A percentile compares a stretch with the other conserved stretches of the same genome.
Evolutionary conservation across 2,113 vertebrate genomes (phyloP).

Genomic region (Gnathonemus echidnorhynchus): DNA sequence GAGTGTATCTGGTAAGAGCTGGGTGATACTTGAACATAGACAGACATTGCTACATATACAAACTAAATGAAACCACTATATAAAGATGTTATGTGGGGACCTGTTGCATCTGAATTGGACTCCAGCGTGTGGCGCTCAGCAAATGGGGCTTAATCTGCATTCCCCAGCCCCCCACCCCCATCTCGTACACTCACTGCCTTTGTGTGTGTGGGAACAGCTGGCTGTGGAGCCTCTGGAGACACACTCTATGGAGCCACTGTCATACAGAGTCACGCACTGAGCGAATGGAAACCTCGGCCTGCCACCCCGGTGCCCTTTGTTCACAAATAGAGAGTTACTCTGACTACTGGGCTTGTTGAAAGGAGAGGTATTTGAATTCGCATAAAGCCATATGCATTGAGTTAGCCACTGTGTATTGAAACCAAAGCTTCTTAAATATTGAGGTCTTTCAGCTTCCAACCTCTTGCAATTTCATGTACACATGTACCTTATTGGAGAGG

Average conservation of each 20-base stretch:
- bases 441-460: neutral
- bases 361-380: neutral
- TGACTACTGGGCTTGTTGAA: neutral
- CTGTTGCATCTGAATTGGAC: neutral
- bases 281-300: neutral
- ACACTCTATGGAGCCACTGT: neutral
- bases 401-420: neutral
- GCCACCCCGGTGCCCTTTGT: neutral
- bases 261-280: neutral
- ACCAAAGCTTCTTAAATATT: neutral
- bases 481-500: neutral
- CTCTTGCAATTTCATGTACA: neutral
- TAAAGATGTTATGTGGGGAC: neutral
- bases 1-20: neutral
- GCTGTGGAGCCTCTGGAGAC: neutral
- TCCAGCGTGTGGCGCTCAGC: neutral
- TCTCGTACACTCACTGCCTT: neutral
- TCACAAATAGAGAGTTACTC: neutral
- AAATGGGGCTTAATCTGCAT: neutral
- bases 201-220: conserved; percentile 8
- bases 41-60: neutral
- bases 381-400: neutral
- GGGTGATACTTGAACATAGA: neutral
- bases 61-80: neutral
- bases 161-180: neutral